Base-by-base conservation (phyloP, 1,140 invertebrate genomes). In the Caenorhabditis tropicalis region DNA sequence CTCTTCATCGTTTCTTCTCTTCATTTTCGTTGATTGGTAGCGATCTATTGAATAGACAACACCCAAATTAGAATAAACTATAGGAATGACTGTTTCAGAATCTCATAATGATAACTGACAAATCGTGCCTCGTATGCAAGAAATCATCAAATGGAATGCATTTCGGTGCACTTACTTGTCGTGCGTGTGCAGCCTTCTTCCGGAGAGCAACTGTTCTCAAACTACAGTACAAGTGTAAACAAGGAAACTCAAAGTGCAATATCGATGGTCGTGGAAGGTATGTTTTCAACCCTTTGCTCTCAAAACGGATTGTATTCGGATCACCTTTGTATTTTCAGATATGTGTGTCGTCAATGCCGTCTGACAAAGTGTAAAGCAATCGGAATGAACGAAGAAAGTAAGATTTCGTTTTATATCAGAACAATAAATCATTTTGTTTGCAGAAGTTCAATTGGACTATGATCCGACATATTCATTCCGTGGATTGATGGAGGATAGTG, bases 101-200 rank as follows among this genome's bases (percentile, higher is more conserved):
- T 2, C 33, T 12, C 33, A 74, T 21, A 21, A 74, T 74, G 65
- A 29, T 74, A 27, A 33, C 65, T 9, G 65, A 74, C 21, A 46
- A 81, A 7, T 29, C 95, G 31, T 98, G 97, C 91, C 93, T 98
- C 48, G 97, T 99, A 1, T 98, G 97, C 91, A 97, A 96, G 0
- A 97, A 99, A 92, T 94, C 96, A 15, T 96, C 96, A 0, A 98
- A 96, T 16, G 97, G 97, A 10, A 98, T 97, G 92, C 97, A 99
- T 93, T 99, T 98, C 90, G 97, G 97, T 10, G 97, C 98, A 3
- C 96, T 96, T 21, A 98, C 92, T 5, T 98, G 97, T 91, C 96
- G 98, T 92, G 97, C 97, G 15, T 99, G 97, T 92, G 98, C 98
- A 93, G 96, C 97, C 39, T 99, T 99, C 93, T 99, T 86, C 39